Evolutionary conservation across 2,113 vertebrate species (phyloP), one percentile per base, ranked within the genome.

Genomic region (Daphoenositta chrysoptera): DNA sequence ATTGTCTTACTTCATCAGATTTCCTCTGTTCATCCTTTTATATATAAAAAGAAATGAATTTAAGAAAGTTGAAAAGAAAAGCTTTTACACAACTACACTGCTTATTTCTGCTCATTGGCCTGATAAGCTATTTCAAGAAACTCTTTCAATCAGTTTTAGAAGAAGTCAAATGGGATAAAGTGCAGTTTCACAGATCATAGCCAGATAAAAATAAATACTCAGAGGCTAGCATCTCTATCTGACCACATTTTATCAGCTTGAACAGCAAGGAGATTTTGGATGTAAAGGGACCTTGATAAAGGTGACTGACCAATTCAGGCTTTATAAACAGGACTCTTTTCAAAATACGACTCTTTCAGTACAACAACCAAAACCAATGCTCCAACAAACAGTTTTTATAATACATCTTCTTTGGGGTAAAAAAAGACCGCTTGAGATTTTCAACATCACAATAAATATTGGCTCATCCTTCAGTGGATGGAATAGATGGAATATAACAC

Each of bases 101-200:
- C 37, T 91, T 84, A 69, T 80, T 96, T 95, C 60, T 96, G 47
- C 42, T 48, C 40, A 68, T 45, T 75, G 27, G 15, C n/a, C 44
- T 51, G 45, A 82, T 70, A 93, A 91, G 30, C 50, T 96, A 76
- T 94, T 95, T 95, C 51, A 79, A 76, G 60, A 64, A 72, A 54
- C 48, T 68, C 15, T 94, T 94, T 91, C 76, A 60, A 72, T 84
- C 39, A 33, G 42, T 84, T 90, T 90, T 73, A 72, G 40, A 87
- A 63, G 54, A 79, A 81, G 65, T 54, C 54, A 70, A 58, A 87
- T 31, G 42, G 50, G 71, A 83, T 72, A 57, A 86, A 86, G 37
- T 45, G 47, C 69, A 48, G 24, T 69, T 96, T 93, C 69, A 63
- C 37, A 37, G 81, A 76, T 93, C 79, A 63, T 87, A 81, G 17